Evolutionary conservation across 2,797 vertebrate species (phyloP).

Genomic region (Protonibea diacanthus): DNA sequence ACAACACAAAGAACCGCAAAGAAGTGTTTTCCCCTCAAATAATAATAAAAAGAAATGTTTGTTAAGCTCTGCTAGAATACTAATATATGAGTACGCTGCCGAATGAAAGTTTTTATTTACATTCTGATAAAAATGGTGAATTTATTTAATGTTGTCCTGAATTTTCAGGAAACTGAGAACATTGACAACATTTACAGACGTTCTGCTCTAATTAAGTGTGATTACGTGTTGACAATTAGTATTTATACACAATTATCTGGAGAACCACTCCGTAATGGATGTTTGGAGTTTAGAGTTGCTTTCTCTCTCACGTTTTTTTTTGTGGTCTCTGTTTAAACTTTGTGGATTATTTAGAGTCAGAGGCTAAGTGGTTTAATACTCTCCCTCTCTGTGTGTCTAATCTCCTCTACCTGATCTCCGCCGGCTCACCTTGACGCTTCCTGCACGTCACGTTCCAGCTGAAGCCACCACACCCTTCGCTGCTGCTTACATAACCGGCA

Average conservation of each 20-base stretch:
- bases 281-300: too few species aligned
- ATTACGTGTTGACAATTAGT: constrained; percentile 13
- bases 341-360: constrained; percentile 60
- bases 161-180: background rate
- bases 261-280: background rate
- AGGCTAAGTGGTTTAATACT: constrained; percentile 68
- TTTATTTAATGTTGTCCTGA: background rate
- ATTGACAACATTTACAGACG: background rate
- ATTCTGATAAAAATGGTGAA: background rate
- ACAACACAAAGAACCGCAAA: background rate
- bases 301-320: constrained; percentile 11
- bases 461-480: constrained; percentile 37
- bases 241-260: background rate
- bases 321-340: constrained; percentile 47
- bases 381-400: constrained; percentile 36
- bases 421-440: constrained; percentile 32
- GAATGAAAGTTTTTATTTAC: background rate
- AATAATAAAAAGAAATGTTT: background rate
- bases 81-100: background rate
- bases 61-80: background rate
- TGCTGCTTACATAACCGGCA: constrained; percentile 20
- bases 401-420: constrained; percentile 54
- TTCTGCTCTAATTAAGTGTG: background rate
- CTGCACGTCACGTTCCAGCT: constrained; percentile 27
- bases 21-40: background rate